Evolutionary conservation across 2,797 vertebrate genomes (phyloP).

Genomic region (Leuciscus waleckii): DNA sequence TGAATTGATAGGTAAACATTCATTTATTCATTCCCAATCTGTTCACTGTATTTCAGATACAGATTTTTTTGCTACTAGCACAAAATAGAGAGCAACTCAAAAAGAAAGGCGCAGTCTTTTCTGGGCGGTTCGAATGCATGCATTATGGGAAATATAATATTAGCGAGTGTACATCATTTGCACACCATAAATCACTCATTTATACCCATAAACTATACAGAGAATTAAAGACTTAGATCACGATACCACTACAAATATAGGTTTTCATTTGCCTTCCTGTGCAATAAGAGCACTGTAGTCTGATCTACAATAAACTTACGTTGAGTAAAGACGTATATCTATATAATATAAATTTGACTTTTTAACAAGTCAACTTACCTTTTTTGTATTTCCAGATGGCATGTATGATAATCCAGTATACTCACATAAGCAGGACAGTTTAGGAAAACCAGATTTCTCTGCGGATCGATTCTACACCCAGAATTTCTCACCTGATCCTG

Average conservation of each 20-base stretch:
- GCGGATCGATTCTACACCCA: not conserved
- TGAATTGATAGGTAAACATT: not conserved
- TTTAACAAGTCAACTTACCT: not conserved
- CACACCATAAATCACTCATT: not conserved
- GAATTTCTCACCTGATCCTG: conserved; percentile 9
- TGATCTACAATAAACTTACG: not conserved
- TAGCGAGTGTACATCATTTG: not conserved
- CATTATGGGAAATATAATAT: not conserved
- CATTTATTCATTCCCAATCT: not conserved
- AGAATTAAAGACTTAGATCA: not conserved
- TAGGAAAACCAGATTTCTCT: not conserved
- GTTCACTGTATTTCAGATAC: not conserved
- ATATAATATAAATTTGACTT: not conserved
- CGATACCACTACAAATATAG: not conserved
- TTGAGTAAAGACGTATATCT: too few species aligned
- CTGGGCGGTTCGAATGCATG: too few species aligned
- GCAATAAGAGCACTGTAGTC: not conserved
- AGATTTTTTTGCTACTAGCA: too few species aligned
- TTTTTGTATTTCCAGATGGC: conserved; percentile 27
- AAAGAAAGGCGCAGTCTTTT: too few species aligned
- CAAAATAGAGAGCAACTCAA: too few species aligned
- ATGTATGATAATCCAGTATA: conserved; percentile 20
- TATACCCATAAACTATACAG: not conserved
- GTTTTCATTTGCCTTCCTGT: not conserved
- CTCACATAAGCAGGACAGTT: not conserved